phyloP scores from a whole-genome alignment of 1,140 invertebrate species.

The Hyles vespertilio region DNA sequence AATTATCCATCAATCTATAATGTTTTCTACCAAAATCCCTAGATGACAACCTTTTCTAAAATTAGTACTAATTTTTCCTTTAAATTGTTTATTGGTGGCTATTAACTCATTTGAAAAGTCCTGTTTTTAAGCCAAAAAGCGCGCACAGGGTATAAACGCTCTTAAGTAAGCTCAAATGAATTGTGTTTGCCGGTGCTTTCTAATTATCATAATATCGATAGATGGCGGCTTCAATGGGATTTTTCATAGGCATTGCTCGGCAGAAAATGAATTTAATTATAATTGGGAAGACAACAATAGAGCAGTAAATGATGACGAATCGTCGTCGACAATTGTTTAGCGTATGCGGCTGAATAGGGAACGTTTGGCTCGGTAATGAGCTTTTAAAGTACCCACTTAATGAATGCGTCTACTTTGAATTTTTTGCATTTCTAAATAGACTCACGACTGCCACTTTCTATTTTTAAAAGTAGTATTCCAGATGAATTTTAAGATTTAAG shows the following conservation, averaged over 20 bases:
- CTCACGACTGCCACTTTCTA: constrained; percentile 4
- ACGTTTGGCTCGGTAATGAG: constrained; percentile 49
- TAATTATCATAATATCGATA: not conserved
- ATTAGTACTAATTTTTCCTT: no score
- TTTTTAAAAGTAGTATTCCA: not conserved
- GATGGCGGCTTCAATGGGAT: constrained; percentile 8
- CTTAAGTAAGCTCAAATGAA: no score
- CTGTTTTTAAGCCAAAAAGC: no score
- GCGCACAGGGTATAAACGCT: no score
- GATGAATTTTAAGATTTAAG: no score
- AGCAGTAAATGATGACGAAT: constrained; percentile 45
- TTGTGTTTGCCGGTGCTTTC: no score
- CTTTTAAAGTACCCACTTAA: constrained; percentile 42
- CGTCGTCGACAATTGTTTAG: constrained; percentile 41
- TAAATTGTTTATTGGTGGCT: no score
- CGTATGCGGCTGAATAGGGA: constrained; percentile 44
- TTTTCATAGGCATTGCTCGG: constrained; percentile 23
- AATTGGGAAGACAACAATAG: constrained; percentile 47
- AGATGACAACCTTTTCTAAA: no score
- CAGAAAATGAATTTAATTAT: constrained; percentile 40
- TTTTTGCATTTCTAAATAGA: constrained; percentile 27
- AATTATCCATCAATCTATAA: no score
- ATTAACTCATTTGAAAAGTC: no score
- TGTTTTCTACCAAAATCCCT: no score
- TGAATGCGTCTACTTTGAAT: constrained; percentile 28